Evolutionary conservation across 2,888 invertebrate species (phyloP).

Genomic region (Phragmatobia fuliginosa): DNA sequence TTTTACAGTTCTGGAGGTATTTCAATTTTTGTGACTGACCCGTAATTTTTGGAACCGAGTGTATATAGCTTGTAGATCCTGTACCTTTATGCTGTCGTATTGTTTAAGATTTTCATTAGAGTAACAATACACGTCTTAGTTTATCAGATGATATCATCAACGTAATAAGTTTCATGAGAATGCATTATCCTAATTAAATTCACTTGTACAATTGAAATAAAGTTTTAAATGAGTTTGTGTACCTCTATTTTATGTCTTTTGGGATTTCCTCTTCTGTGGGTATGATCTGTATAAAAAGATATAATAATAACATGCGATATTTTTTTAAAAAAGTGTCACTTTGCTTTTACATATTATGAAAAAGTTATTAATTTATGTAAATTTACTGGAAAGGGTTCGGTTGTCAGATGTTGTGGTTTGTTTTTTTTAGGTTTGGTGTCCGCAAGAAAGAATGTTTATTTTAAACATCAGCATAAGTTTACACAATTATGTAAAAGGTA

Average conservation of each 20-base stretch:
- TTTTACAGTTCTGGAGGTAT: too few relatives aligned
- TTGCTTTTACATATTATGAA: background rate
- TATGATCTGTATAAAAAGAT: background rate
- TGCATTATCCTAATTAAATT: conserved; percentile 33
- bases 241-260: conserved; percentile 3
- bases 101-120: conserved; percentile 43
- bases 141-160: conserved; percentile 36
- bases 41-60: too few relatives aligned
- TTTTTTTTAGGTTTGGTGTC: too few relatives aligned
- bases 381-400: too few relatives aligned
- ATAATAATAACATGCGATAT: background rate
- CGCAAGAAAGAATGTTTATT: too few relatives aligned
- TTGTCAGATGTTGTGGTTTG: too few relatives aligned
- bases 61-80: conserved; percentile 17
- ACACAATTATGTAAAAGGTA: too few relatives aligned
- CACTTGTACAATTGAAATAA: conserved; percentile 12
- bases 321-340: background rate
- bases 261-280: background rate
- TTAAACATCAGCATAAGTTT: too few relatives aligned
- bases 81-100: conserved; percentile 35
- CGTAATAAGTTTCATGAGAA: conserved; percentile 21
- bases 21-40: too few relatives aligned
- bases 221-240: conserved; percentile 12
- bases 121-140: conserved; percentile 36
- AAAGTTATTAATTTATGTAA: too few relatives aligned